These are phyloP conservation scores for Cichlasoma orientale DNA, from an alignment of 2,797 vertebrate genomes.

Conservation along the genomic window DNA sequence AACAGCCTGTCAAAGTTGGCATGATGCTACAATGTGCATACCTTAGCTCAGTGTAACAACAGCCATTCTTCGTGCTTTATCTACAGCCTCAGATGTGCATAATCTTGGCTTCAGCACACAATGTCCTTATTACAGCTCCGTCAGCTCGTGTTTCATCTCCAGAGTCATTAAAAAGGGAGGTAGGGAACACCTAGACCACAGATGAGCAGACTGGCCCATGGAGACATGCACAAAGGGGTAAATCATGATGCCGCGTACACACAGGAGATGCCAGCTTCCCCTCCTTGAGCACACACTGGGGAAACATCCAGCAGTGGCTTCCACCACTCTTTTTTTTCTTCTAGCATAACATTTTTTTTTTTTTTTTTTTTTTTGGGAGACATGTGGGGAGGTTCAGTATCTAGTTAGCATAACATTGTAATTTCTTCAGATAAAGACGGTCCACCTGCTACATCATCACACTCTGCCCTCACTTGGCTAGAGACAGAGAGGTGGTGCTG, in stretches of 20 bases:
- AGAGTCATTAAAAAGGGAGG: slow-evolving; percentile 56
- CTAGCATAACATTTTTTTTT: slow-evolving; percentile 38
- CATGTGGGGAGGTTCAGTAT: slow-evolving; percentile 42
- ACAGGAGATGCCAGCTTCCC: slow-evolving; percentile 29
- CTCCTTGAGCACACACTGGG: slow-evolving; percentile 46
- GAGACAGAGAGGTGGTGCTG: not conserved
- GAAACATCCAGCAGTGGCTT: slow-evolving; percentile 43
- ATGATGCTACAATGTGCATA: slow-evolving; percentile 26
- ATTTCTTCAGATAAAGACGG: slow-evolving; percentile 11
- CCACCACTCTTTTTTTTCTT: slow-evolving; percentile 29
- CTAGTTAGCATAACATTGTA: slow-evolving; percentile 62
- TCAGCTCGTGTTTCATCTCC: slow-evolving; percentile 61
- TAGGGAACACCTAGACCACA: slow-evolving; percentile 63
- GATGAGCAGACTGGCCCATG: slow-evolving; percentile 35
- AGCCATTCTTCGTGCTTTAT: slow-evolving; percentile 27
- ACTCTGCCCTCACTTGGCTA: slow-evolving; percentile 19
- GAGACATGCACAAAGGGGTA: slow-evolving; percentile 51
- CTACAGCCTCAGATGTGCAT: slow-evolving; percentile 41
- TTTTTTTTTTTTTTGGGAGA: slow-evolving; percentile 1
- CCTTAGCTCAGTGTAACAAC: slow-evolving; percentile 7
- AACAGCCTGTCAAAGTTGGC: slow-evolving; percentile 48
- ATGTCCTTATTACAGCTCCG: slow-evolving; percentile 40
- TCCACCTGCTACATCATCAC: slow-evolving; percentile 38
- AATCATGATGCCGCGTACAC: slow-evolving; percentile 58
- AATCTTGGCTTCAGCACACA: slow-evolving; percentile 43